Base-by-base conservation (phyloP, 2,113 vertebrate species). In the Nipponia nippon region DNA sequence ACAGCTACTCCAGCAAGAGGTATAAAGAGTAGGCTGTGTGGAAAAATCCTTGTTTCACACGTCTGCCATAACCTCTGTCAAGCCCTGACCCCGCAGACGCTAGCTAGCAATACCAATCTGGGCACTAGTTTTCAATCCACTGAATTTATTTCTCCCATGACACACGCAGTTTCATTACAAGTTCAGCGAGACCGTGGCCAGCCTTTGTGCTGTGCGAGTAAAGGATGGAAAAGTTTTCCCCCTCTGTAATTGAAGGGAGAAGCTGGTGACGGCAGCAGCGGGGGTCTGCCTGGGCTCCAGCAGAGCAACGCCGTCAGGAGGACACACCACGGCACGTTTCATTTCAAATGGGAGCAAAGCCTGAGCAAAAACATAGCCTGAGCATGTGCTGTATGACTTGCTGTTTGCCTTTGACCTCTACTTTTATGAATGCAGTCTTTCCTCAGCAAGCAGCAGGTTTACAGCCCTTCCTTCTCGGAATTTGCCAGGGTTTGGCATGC, bases 31-130 rank as follows among this genome's bases (percentile, higher is more conserved):
- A 59, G 22, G 36, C 29, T 86, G 27, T 2, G 1, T 10, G 30
- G 53, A 69, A 92, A 92, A 90, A n/a, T 15, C 42, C 23, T 47
- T 47, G 17, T 66, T 90, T 90, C 55, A 47, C 27, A 16, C 1
- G 2, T 32, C 66, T 79, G 50, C 55, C 63, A 8, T 29, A 81
- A 53, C 58, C 52, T 63, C 93, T 87, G 61, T 58, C 26, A 17
- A 80, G 56, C 83, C 69, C 66, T 19, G 55, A 65, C 36, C 55
- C 49, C 0, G 0, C 40, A 58, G 78, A 34, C 0, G 0, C 14
- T 25, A 79, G 42, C 46, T 36, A n/a, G 53, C 53, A 69, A 62
- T 34, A 66, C 79, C 63, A 49, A 30, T n/a, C 53, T 75, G 52
- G 23, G 44, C 0, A 0, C 44, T 22, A 17, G 36, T 65, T 83